A percentile compares a stretch with the other conserved stretches of the same genome.
phyloP scores from a whole-genome alignment of 2,113 vertebrate species.

The Gymnocephalus cernua region DNA sequence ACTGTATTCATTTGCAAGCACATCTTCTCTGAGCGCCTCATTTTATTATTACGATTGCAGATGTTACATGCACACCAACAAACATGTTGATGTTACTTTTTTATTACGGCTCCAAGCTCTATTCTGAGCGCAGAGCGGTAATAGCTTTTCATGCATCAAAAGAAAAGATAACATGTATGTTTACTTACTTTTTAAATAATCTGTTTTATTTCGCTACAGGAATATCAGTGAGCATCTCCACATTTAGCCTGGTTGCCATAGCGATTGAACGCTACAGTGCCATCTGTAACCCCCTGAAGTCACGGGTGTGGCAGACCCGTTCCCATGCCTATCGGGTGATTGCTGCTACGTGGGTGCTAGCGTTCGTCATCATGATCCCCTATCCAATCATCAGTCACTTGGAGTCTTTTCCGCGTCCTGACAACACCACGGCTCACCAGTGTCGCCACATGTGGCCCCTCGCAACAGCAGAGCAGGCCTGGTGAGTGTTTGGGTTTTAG shows the following conservation, averaged over 20 bases:
- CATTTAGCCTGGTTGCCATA: constrained; percentile 95
- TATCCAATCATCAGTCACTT: constrained; percentile 90
- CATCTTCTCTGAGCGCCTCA: constrained; percentile 7
- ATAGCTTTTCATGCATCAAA: constrained; percentile 39
- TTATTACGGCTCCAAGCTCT: constrained; percentile 12
- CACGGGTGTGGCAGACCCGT: constrained; percentile 94
- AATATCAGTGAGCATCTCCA: constrained; percentile 95
- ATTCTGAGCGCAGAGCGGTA: constrained; percentile 1
- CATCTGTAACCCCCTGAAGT: constrained; percentile 96
- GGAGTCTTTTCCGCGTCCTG: constrained; percentile 66
- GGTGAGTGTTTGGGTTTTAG: constrained; percentile 83
- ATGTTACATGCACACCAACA: constrained; percentile 32
- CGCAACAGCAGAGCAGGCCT: constrained; percentile 85
- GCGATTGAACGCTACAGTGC: constrained; percentile 96
- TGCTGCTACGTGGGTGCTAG: constrained; percentile 90
- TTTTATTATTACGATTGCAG: constrained; percentile 42
- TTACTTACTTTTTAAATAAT: constrained; percentile 14
- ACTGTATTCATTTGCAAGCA: constrained; percentile 41
- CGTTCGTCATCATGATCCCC: constrained; percentile 92
- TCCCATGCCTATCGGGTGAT: constrained; percentile 96
- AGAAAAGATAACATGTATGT: constrained; percentile 5
- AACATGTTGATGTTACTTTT: constrained; percentile 37
- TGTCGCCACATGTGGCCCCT: constrained; percentile 90
- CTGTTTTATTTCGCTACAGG: constrained; percentile 80
- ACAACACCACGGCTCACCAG: constrained; percentile 79